phyloP scores from a whole-genome alignment of 2,888 invertebrate species.

The Poecilus cupreus region DNA sequence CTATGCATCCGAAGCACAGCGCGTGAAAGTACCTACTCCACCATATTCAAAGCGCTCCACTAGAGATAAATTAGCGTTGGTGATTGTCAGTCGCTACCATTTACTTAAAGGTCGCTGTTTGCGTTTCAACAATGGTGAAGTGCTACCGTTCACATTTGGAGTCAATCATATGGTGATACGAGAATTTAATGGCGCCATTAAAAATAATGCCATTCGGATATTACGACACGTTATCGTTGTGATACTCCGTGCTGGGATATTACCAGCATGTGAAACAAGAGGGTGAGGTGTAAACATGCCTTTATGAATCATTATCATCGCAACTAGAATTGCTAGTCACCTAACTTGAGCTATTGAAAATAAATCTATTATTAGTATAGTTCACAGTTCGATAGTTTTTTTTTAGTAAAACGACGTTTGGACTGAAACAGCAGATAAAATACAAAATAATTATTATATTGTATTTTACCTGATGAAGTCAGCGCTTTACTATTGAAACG shows the following conservation, averaged over 20 bases:
- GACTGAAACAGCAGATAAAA: too few species aligned
- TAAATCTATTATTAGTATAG: too few species aligned
- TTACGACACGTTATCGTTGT: conserved; percentile 21
- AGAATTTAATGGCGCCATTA: conserved; percentile 35
- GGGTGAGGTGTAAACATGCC: neutral
- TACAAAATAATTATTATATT: too few species aligned
- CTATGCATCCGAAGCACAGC: neutral
- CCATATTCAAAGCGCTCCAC: conserved; percentile 22
- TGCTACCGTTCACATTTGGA: conserved; percentile 36
- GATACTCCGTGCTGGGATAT: neutral
- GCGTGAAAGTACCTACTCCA: conserved; percentile 2
- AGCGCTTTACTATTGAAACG: too few species aligned
- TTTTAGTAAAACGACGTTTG: too few species aligned
- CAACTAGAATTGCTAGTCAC: too few species aligned
- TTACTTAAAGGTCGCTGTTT: conserved; percentile 23
- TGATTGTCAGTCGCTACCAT: conserved; percentile 23
- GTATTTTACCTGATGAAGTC: too few species aligned
- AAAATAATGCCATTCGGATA: conserved; percentile 34
- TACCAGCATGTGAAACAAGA: neutral
- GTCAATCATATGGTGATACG: conserved; percentile 24
- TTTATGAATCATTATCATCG: neutral
- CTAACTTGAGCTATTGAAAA: too few species aligned
- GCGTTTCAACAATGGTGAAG: conserved; percentile 20
- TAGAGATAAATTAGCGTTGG: conserved; percentile 34
- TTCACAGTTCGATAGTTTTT: too few species aligned